phyloP scores from a whole-genome alignment of 1,140 invertebrate species.

The Pseudomyrmex flavicornis region DNA sequence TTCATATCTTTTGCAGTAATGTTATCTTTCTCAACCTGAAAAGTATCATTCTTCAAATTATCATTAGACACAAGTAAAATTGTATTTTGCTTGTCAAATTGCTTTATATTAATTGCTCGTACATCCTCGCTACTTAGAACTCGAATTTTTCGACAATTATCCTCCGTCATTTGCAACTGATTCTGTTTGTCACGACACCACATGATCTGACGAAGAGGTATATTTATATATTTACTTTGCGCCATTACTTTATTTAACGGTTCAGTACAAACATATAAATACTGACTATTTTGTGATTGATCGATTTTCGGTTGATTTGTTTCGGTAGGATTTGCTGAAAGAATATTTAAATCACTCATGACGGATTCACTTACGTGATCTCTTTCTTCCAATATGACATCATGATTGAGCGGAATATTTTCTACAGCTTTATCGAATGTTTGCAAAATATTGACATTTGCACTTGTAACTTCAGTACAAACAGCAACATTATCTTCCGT shows the following conservation, averaged over 20 bases:
- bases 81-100: conserved; percentile 79
- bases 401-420: conserved; percentile 29
- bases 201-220: conserved; percentile 49
- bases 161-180: conserved; percentile 63
- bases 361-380: conserved; percentile 26
- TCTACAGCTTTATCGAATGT: conserved; percentile 6
- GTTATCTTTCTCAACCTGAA: conserved; percentile 75
- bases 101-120: conserved; percentile 78
- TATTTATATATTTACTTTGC: conserved; percentile 68
- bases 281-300: conserved; percentile 52
- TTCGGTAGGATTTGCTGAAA: conserved; percentile 22
- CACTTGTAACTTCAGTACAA: conserved; percentile 31
- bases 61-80: conserved; percentile 78
- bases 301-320: conserved; percentile 3
- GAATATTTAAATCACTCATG: conserved; percentile 27
- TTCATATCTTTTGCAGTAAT: conserved; percentile 70
- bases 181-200: conserved; percentile 36
- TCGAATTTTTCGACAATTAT: conserved; percentile 75
- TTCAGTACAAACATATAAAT: conserved; percentile 65
- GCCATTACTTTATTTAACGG: conserved; percentile 61
- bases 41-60: conserved; percentile 71
- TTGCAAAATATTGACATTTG: conserved; percentile 40
- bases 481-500: conserved; percentile 31
- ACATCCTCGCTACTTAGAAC: conserved; percentile 74
- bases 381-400: conserved; percentile 6